Conservation (phyloP, 2,888 invertebrate genomes). For the Trisateles emortualis region DNA sequence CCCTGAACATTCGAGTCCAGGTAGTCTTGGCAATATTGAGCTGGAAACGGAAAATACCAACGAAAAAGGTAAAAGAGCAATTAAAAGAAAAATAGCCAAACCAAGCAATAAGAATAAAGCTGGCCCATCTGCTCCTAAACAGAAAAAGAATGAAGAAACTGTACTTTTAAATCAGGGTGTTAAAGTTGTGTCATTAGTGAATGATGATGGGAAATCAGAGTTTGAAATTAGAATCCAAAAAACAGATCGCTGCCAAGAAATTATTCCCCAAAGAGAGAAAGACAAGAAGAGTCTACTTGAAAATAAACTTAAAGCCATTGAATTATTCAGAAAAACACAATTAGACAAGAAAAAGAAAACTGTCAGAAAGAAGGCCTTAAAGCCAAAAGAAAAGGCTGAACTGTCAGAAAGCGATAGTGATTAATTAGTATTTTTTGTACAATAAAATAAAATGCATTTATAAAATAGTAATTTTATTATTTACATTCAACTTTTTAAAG, state of each 20-base stretch:
- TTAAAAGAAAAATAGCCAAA: slow-evolving; percentile 52
- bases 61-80: slow-evolving; percentile 46
- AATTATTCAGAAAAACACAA: slow-evolving; percentile 89
- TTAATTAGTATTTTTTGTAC: slow-evolving; percentile 54
- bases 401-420: slow-evolving; percentile 89
- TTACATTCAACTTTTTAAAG: slow-evolving; percentile 69
- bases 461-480: slow-evolving; percentile 82
- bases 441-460: slow-evolving; percentile 59
- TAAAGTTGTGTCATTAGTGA: slow-evolving; percentile 61
- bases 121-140: slow-evolving; percentile 59
- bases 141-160: slow-evolving; percentile 53
- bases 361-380: slow-evolving; percentile 71
- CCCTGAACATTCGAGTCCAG: slow-evolving; percentile 47
- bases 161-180: slow-evolving; percentile 60
- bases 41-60: slow-evolving; percentile 25
- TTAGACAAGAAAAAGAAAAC: slow-evolving; percentile 85
- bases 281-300: slow-evolving; percentile 88
- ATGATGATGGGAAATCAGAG: slow-evolving; percentile 52
- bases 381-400: slow-evolving; percentile 88
- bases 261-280: slow-evolving; percentile 91
- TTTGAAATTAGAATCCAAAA: slow-evolving; percentile 72
- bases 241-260: slow-evolving; percentile 79
- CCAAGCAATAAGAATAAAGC: slow-evolving; percentile 43
- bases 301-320: slow-evolving; percentile 92
- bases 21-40: slow-evolving; percentile 21